Percentiles rank a stretch among this genome's conserved stretches.
phyloP scores from a whole-genome alignment of 2,113 vertebrate genomes.

The Cyanocitta stelleri region DNA sequence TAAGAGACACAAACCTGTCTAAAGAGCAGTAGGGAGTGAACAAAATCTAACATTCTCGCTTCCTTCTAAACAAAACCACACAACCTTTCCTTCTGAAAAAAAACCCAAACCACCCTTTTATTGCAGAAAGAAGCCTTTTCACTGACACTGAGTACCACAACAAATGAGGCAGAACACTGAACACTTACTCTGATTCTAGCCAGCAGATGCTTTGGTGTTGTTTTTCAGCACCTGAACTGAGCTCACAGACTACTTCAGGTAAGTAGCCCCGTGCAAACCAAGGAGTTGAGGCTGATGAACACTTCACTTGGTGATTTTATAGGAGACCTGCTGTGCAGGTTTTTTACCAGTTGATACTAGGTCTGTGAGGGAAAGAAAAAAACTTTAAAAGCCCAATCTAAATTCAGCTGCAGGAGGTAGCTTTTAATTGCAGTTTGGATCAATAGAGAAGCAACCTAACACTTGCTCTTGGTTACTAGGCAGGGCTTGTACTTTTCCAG shows the following conservation, averaged over 20 bases:
- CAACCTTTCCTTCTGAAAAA: not conserved
- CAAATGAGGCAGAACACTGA: not conserved
- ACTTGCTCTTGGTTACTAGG: not conserved
- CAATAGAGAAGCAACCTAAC: slow-evolving; percentile 15
- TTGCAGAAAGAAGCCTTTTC: not conserved
- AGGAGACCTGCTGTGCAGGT: not conserved
- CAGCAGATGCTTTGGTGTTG: not conserved
- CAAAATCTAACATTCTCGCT: not conserved
- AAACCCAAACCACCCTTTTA: not conserved
- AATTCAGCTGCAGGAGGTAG: slow-evolving; percentile 31
- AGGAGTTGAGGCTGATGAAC: not conserved
- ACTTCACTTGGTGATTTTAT: not conserved
- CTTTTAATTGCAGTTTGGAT: slow-evolving; percentile 43
- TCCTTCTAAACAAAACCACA: not conserved
- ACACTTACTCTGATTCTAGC: not conserved
- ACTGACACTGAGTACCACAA: not conserved
- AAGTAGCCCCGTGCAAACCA: not conserved
- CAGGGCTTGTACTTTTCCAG: slow-evolving; percentile 30
- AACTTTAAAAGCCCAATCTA: slow-evolving; percentile 9
- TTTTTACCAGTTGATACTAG: not conserved
- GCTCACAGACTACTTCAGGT: not conserved
- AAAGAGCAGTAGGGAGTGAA: not conserved
- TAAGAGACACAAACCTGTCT: not conserved
- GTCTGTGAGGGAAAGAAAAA: not conserved
- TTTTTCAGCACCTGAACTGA: not conserved